These are phyloP conservation scores for Amiota communis DNA, from an alignment of 2,888 invertebrate species.

Conservation along the genomic window DNA sequence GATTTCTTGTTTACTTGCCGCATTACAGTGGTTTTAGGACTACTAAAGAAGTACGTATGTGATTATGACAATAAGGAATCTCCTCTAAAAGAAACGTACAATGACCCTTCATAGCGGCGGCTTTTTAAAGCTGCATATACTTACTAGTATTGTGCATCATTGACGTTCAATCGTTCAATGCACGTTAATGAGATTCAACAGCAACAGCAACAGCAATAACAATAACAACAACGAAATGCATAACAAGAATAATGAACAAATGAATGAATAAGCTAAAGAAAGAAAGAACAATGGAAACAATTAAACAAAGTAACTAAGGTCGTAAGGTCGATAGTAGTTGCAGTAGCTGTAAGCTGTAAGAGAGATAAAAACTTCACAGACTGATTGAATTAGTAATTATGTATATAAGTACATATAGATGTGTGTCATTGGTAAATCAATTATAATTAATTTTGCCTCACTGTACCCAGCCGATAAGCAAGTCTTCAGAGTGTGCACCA, in stretches of 20 bases:
- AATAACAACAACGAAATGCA: conserved; percentile 16
- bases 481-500: conserved; percentile 37
- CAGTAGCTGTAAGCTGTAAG: too few species aligned
- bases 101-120: too few species aligned
- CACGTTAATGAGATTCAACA: conserved; percentile 59
- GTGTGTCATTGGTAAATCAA: too few species aligned
- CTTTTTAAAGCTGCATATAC: too few species aligned
- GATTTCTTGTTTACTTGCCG: conserved; percentile 6
- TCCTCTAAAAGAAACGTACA: too few species aligned
- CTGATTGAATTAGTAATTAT: too few species aligned
- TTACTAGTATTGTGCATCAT: background rate
- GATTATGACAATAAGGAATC: too few species aligned
- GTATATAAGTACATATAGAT: too few species aligned
- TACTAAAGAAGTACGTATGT: too few species aligned
- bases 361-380: too few species aligned
- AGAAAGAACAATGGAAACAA: conserved; percentile 10
- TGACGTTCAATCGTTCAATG: conserved; percentile 48
- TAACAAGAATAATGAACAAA: conserved; percentile 15
- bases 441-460: too few species aligned
- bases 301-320: conserved; percentile 23
- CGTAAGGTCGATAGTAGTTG: background rate
- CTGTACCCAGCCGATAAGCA: too few species aligned
- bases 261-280: background rate
- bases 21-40: background rate
- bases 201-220: background rate